A percentile compares a stretch with the other conserved stretches of the same genome.
Evolutionary conservation across 2,888 invertebrate genomes (phyloP).

Genomic region (Drosophila glabriapex): DNA sequence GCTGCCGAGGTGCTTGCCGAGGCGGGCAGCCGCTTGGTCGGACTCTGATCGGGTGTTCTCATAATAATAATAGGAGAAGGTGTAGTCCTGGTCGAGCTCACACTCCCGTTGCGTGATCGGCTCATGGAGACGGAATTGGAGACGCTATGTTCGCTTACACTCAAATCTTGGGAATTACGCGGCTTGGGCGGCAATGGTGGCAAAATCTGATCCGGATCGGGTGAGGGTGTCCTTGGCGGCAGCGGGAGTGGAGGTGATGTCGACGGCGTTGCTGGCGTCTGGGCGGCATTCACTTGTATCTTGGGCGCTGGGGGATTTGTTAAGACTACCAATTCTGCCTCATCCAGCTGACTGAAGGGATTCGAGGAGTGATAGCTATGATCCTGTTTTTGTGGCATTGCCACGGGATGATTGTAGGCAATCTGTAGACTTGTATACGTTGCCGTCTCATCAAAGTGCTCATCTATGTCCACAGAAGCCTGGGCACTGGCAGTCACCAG

Average conservation of each 20-base stretch:
- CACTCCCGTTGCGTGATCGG: constrained; percentile 74
- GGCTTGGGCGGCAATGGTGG: constrained; percentile 94
- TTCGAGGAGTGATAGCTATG: constrained; percentile 64
- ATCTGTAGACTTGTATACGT: constrained; percentile 94
- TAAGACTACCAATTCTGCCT: constrained; percentile 85
- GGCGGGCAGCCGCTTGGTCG: constrained; percentile 86
- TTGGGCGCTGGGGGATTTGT: constrained; percentile 86
- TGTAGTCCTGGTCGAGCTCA: constrained; percentile 80
- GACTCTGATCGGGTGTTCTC: constrained; percentile 86
- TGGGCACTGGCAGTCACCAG: constrained; percentile 70
- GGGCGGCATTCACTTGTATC: constrained; percentile 84
- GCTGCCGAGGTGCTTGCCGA: constrained; percentile 58
- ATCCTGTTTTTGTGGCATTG: constrained; percentile 86
- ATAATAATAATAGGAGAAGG: constrained; percentile 85
- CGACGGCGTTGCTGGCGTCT: constrained; percentile 81
- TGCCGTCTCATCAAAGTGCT: constrained; percentile 90
- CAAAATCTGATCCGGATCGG: constrained; percentile 87
- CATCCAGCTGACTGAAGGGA: constrained; percentile 73
- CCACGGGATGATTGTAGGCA: constrained; percentile 93
- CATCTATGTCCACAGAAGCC: constrained; percentile 87
- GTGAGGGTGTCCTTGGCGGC: constrained; percentile 78
- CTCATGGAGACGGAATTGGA: constrained; percentile 69
- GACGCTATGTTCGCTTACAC: constrained; percentile 62
- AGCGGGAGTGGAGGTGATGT: constrained; percentile 74
- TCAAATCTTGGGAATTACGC: constrained; percentile 86